Evolutionary conservation across 2,113 vertebrate species (phyloP).

Genomic region (Bostrychus sinensis): DNA sequence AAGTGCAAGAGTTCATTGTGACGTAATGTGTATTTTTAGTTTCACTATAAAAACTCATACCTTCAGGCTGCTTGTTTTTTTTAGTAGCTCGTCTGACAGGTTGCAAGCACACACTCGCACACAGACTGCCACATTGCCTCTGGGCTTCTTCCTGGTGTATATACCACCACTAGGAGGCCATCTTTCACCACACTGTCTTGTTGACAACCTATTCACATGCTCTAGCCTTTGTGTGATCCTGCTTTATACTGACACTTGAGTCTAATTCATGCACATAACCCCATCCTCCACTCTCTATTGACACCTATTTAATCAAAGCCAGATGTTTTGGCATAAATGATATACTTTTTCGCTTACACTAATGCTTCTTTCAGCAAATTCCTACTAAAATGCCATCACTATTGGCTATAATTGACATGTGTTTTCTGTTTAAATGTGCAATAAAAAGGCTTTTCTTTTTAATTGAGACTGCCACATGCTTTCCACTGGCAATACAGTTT

Average conservation of each 20-base stretch:
- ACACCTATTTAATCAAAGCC: background rate
- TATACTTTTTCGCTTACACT: background rate
- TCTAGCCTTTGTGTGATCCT: constrained; percentile 51
- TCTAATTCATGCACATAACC: background rate
- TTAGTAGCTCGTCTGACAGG: constrained; percentile 16
- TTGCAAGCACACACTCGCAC: background rate
- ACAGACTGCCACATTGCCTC: too few species aligned
- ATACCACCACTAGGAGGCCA: constrained; percentile 66
- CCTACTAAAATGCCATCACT: background rate
- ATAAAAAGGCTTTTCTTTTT: rapidly evolving
- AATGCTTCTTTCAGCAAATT: background rate
- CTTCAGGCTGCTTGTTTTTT: constrained; percentile 20
- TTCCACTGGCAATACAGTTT: background rate
- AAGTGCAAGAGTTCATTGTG: background rate
- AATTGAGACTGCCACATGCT: background rate
- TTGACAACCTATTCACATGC: background rate
- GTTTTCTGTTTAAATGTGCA: background rate
- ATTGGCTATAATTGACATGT: background rate
- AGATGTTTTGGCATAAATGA: background rate
- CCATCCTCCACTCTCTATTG: background rate
- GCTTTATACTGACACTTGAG: constrained; percentile 18
- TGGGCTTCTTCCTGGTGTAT: background rate
- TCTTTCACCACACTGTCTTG: constrained; percentile 30
- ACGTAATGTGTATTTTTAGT: constrained; percentile 65
- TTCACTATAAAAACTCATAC: constrained; percentile 56